These are phyloP conservation scores for Andrena marginata DNA, from an alignment of 2,888 invertebrate genomes.

Conservation along the genomic window DNA sequence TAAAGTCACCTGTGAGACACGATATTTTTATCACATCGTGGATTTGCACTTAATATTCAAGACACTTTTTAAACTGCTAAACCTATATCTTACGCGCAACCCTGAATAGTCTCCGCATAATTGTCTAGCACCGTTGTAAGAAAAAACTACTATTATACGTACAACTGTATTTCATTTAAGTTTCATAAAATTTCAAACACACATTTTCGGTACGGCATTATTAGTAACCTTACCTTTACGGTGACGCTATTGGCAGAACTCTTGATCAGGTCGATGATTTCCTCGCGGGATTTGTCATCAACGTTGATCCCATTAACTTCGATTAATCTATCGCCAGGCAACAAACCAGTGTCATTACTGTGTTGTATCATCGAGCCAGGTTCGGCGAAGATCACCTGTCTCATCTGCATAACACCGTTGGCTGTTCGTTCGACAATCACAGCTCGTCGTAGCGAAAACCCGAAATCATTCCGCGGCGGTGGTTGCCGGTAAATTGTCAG, in stretches of 20 bases:
- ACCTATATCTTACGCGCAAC: no score
- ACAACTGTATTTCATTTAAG: no score
- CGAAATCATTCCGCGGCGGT: slow-evolving; percentile 95
- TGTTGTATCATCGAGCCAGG: slow-evolving; percentile 91
- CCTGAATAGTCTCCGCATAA: no score
- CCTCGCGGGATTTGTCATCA: slow-evolving; percentile 94
- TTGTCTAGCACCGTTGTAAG: no score
- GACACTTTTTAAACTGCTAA: no score
- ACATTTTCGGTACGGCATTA: neutral
- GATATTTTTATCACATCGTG: no score
- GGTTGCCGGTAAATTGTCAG: slow-evolving; percentile 92
- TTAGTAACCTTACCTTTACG: slow-evolving; percentile 89
- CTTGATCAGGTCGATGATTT: slow-evolving; percentile 97
- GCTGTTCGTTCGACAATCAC: slow-evolving; percentile 91
- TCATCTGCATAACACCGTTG: slow-evolving; percentile 87
- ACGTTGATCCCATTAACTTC: slow-evolving; percentile 96
- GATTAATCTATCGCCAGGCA: slow-evolving; percentile 97
- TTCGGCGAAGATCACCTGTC: slow-evolving; percentile 95
- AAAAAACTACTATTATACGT: no score
- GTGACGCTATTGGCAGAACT: slow-evolving; percentile 93
- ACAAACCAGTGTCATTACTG: slow-evolving; percentile 91
- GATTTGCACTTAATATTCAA: no score
- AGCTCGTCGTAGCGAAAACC: slow-evolving; percentile 96
- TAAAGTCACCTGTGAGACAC: no score
- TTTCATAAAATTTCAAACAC: no score